These are phyloP conservation scores for Rhagophthalmus giganteus DNA, from an alignment of 2,888 invertebrate genomes.

Conservation along the genomic window DNA sequence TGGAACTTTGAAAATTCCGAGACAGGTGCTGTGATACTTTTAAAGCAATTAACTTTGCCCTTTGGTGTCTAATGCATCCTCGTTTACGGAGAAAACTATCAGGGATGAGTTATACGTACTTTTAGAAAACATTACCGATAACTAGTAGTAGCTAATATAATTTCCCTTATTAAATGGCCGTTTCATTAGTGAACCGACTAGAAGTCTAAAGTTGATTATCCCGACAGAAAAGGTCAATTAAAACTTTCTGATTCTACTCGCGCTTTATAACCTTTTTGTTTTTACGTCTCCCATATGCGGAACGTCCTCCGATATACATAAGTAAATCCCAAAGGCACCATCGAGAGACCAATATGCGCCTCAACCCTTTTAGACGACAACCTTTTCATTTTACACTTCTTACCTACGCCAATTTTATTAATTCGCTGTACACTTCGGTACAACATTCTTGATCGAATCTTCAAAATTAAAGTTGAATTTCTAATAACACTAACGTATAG, in stretches of 20 bases:
- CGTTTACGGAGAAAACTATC: constrained; percentile 17
- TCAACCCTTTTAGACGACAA: constrained; percentile 37
- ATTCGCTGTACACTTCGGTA: constrained; percentile 10
- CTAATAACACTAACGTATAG: too few species aligned
- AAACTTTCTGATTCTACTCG: constrained; percentile 12
- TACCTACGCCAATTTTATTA: constrained; percentile 8
- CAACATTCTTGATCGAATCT: too few species aligned
- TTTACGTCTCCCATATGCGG: constrained; percentile 16
- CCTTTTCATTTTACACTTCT: constrained; percentile 33
- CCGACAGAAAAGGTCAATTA: constrained; percentile 12
- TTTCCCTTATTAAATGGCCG: too few species aligned
- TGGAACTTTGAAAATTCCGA: constrained; percentile 43
- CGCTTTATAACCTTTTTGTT: constrained; percentile 15
- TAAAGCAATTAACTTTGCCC: constrained; percentile 41
- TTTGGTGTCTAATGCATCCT: constrained; percentile 26
- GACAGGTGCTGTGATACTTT: constrained; percentile 44
- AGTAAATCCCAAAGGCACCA: constrained; percentile 26
- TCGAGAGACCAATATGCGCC: constrained; percentile 31
- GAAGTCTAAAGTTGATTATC: too few species aligned
- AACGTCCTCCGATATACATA: constrained; percentile 11
- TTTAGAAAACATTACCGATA: too few species aligned
- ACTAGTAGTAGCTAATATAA: too few species aligned
- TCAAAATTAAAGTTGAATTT: too few species aligned
- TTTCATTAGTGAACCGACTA: too few species aligned
- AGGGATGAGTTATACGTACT: not conserved